A percentile compares a stretch with the other conserved stretches of the same genome.
Evolutionary conservation across 2,113 vertebrate genomes (phyloP).

Genomic region (Aleadryas rufinucha): DNA sequence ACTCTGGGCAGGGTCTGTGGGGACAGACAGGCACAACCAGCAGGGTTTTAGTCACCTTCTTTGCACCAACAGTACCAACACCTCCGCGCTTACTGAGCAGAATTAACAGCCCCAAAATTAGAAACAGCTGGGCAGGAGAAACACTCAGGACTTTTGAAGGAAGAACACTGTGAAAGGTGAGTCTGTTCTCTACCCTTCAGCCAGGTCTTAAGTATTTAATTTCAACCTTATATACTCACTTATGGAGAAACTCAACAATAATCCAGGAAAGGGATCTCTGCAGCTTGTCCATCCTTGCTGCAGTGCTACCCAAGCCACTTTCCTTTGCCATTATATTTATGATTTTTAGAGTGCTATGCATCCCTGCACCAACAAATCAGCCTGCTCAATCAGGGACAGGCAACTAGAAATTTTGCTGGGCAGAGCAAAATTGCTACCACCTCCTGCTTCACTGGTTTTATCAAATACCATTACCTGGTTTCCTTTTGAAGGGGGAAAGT

Average conservation of each 20-base stretch:
- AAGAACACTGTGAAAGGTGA: not conserved
- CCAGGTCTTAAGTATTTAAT: not conserved
- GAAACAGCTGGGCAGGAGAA: not conserved
- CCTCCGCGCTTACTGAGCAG: not conserved
- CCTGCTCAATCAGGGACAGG: not conserved
- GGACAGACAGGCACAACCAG: not conserved
- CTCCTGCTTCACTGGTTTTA: not conserved
- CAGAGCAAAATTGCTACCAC: not conserved
- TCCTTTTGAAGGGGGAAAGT: slow-evolving; percentile 72
- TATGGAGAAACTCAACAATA: not conserved
- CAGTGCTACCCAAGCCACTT: not conserved
- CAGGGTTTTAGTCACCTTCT: not conserved
- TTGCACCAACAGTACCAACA: not conserved
- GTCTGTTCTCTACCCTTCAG: not conserved
- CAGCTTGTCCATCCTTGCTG: not conserved
- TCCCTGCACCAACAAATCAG: not conserved
- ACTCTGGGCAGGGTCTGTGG: slow-evolving; percentile 46
- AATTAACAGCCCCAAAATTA: not conserved
- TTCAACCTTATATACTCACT: not conserved
- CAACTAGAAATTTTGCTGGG: not conserved
- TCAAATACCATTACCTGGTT: slow-evolving; percentile 49
- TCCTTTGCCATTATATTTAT: not conserved
- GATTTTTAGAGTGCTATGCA: not conserved
- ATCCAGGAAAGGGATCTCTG: not conserved
- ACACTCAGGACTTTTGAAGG: not conserved